Evolutionary conservation across 92 coral and sea anemone genomes (phyloP), one percentile per base, ranked within the genome.

Genomic region (Phymanthus crucifer): DNA sequence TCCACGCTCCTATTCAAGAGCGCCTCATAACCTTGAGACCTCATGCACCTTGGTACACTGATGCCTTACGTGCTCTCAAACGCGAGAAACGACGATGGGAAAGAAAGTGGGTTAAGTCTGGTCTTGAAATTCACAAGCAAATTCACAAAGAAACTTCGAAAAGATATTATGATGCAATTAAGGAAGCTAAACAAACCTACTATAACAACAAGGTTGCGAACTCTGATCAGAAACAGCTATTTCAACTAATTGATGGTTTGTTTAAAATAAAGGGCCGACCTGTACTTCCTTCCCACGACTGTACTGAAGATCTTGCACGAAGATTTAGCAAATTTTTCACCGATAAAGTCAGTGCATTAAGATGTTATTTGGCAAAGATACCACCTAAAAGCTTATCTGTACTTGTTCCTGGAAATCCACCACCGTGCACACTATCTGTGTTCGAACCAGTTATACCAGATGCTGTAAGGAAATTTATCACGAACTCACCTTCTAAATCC

Each of bases 31-130:
- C 80, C 32, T 23, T 56, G 33, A 52, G 80, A 27, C 80, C 80
- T 56, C 80, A 76, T 12, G 80, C 80, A 47, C 80, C 80, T 47
- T 56, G 80, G 80, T 76, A 48, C 40, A 54, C 80, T 32, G 80
- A 76, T 76, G 0, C 17, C 16, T 47, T 76, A 29, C 36, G 80
- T 11, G 67, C 35, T 12, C 71, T 76, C 29, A 76, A 76, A 56
- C 66, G 66, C 16, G 80, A 76, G 34, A 76, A 76, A 56, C 80
- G 69, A 31, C 80, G 80, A 27, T 76, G 40, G 29, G 69, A 76
- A 68, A 76, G 80, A 37, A 56, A 36, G 66, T 47, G 80, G 80
- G 67, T 74, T 4, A 74, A 13, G 37, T 74, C 78, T 19, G 69
- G 80, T 27, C 68, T 77, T 23, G 81, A 77, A 66, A 71, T 77